Conservation (phyloP, 1,140 invertebrate species). For the Oscheius sp. region DNA sequence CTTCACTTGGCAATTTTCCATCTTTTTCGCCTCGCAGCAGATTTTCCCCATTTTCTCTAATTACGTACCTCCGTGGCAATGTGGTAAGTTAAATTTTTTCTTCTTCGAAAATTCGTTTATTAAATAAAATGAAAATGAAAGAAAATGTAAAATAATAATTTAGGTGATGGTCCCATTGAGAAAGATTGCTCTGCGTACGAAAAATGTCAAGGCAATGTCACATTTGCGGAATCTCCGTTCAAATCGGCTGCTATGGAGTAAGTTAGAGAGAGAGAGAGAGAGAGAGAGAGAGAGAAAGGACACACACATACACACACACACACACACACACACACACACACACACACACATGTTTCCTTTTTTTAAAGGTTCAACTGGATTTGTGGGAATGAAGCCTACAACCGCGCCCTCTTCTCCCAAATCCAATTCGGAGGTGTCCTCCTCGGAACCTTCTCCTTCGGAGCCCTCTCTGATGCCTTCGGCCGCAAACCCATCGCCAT, state of each 20-base stretch:
- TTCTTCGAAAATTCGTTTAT: neutral
- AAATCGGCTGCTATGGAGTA: conserved; percentile 53
- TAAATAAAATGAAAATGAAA: neutral
- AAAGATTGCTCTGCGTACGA: conserved; percentile 44
- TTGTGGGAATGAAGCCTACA: conserved; percentile 49
- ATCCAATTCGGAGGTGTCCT: conserved; percentile 48
- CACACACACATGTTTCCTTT: too few relatives aligned
- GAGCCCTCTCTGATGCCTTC: conserved; percentile 48
- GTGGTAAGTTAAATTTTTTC: conserved; percentile 29
- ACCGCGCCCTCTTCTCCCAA: conserved; percentile 44
- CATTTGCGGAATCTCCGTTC: conserved; percentile 44
- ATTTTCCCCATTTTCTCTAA: conserved; percentile 59
- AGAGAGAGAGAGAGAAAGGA: too few relatives aligned
- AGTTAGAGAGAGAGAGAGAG: too few relatives aligned
- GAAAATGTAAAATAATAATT: conserved; percentile 6
- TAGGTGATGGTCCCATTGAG: conserved; percentile 36
- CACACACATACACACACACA: neutral
- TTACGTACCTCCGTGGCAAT: conserved; percentile 56
- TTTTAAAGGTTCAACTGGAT: conserved; percentile 43
- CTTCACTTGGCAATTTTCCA: conserved; percentile 57
- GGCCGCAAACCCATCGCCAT: conserved; percentile 54
- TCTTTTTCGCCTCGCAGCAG: conserved; percentile 58
- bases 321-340: neutral
- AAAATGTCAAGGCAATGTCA: conserved; percentile 33
- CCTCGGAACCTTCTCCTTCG: conserved; percentile 46